Evolutionary conservation across 2,797 vertebrate species (phyloP), one percentile per base, ranked within the genome.

Genomic region (Takifugu rubripes): DNA sequence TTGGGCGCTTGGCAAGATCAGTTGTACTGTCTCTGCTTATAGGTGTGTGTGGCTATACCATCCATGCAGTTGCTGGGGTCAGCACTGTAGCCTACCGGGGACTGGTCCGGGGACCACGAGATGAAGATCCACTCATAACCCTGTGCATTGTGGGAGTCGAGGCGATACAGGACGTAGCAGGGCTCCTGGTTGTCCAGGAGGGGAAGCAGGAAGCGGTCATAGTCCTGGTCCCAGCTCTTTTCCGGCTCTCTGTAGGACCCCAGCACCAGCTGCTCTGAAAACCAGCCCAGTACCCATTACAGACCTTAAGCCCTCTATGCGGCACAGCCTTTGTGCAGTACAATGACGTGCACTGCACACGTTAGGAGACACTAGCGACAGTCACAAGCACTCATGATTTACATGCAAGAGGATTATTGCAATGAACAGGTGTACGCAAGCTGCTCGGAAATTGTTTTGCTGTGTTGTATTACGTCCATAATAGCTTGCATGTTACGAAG

Each of bases 51-150:
- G 21, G 21, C 21, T 21, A 21, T 44, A 44, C 43, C 26, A 8
- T 17, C 43, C 5, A 2, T 49, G 29, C 46, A 29, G 47, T 25
- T 47, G 7, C 21, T n/a, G 25, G 3, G 24, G 50, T 24, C 9
- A 40, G 33, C 26, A 17, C 3, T 24, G 3, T 1, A 3, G 45
- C 89, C 56, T 91, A 99, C 97, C 7, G 96, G 95, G 68, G 97
- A 98, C 75, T 93, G 94, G 77, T 99, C 97, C 1, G 97, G 97
- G 29, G 97, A 99, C 97, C 97, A 99, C 36, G 97, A 96, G 48
- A 99, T 92, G 87, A 98, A 99, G 79, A 99, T 87, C 97, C 97
- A 99, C 87, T 99, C 96, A 0, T 91, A 97, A 59, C 97, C 97
- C 88, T 93, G 94, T 52, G 96, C 94, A 8, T 99, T 99, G 87